phyloP scores from a whole-genome alignment of 2,797 vertebrate genomes.

The Rhincodon typus region DNA sequence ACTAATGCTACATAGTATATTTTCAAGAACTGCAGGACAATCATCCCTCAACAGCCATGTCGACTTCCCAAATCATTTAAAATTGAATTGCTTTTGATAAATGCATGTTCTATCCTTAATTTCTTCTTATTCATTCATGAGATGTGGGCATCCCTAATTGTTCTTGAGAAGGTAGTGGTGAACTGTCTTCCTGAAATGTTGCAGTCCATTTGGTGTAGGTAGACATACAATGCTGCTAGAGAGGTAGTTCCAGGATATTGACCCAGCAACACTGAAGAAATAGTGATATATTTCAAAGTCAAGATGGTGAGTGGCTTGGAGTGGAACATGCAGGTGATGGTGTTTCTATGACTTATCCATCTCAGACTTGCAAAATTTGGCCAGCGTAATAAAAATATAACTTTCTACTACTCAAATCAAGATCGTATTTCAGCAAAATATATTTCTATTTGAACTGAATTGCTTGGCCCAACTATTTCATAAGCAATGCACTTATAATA shows the following conservation, averaged over 20 bases:
- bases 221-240: too few species aligned
- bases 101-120: too few species aligned
- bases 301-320: too few species aligned
- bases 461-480: neutral
- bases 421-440: neutral
- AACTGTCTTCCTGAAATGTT: too few species aligned
- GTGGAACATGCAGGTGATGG: too few species aligned
- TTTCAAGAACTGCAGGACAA: neutral
- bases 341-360: neutral
- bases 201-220: too few species aligned
- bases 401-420: neutral
- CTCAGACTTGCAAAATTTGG: neutral
- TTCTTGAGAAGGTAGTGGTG: too few species aligned
- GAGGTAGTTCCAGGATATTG: too few species aligned
- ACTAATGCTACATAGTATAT: neutral
- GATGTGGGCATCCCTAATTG: too few species aligned
- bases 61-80: neutral
- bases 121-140: neutral
- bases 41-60: neutral
- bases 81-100: too few species aligned
- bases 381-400: neutral
- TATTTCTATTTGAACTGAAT: neutral
- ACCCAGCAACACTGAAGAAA: too few species aligned
- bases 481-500: neutral
- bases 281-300: too few species aligned